Evolutionary conservation across 2,888 invertebrate genomes (phyloP), one percentile per base, ranked within the genome.

Genomic region (Drosophila putrida): DNA sequence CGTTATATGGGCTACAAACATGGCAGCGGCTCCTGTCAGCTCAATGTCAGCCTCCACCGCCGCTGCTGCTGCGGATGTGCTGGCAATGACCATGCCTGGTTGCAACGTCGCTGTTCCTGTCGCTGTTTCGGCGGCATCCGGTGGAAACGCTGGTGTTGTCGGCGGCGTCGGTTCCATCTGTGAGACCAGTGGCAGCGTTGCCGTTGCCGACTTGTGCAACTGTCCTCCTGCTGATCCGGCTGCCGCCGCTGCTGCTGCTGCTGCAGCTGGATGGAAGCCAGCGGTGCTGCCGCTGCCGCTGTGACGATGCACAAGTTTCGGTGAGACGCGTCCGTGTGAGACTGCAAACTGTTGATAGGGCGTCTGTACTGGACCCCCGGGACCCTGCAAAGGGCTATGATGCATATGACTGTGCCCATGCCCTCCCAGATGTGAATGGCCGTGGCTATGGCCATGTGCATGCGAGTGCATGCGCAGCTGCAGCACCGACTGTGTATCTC

Each of bases 121-220:
- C 74, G 75, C 77, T n/a, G n/a, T n/a, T n/a, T n/a, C 84, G 74
- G 82, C 86, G 68, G 88, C 85, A 65, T 81, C 89, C 80, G 82
- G 76, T 84, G 91, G 91, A 75, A 90, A 84, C 76, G 90, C 88
- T 60, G 92, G 91, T 65, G 92, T 89, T 66, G 90, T 87, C 54
- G 91, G 91, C 61, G 92, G 92, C 73, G 92, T 91, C 41, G 90
- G 87, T 58, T 92, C 92, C 71, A 90, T 86, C 69, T 92, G 93
- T 4, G 92, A 92, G 65, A 91, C 92, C 41, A 93, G 82, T 65
- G 93, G 93, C 74, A 92, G 75, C 9, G 92, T 91, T 11, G 93
- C 93, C 31, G 92, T 92, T 4, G 92, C 92, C 53, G 93, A 93
- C 68, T 93, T 93, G 20, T 90, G 91, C 58, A 93, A 77, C 70